Evolutionary conservation across 2,888 invertebrate genomes (phyloP).

Genomic region (Hemaris fuciformis): DNA sequence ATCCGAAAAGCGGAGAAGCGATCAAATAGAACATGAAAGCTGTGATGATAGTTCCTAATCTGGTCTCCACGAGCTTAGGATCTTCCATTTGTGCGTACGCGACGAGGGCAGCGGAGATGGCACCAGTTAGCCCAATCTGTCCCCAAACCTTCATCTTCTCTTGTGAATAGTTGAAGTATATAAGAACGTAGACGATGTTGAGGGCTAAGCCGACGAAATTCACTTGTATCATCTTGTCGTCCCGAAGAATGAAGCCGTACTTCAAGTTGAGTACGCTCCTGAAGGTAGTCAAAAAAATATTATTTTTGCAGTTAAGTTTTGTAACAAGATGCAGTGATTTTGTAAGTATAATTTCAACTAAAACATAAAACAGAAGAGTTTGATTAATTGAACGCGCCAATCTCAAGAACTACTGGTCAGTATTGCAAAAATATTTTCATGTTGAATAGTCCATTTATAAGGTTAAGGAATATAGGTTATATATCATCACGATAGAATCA

Average conservation of each 20-base stretch:
- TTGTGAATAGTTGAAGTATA: conserved; percentile 85
- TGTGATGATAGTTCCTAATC: conserved; percentile 87
- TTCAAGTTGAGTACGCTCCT: conserved; percentile 89
- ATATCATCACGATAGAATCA: too few relatives aligned
- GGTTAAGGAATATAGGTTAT: too few relatives aligned
- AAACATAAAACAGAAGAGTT: too few relatives aligned
- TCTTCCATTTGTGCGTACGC: conserved; percentile 86
- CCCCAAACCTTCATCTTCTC: conserved; percentile 78
- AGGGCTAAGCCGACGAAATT: conserved; percentile 88
- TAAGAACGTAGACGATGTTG: conserved; percentile 84
- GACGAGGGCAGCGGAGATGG: conserved; percentile 81
- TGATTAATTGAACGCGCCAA: too few relatives aligned
- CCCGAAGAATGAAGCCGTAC: conserved; percentile 87
- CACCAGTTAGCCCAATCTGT: conserved; percentile 79
- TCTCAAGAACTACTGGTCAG: too few relatives aligned
- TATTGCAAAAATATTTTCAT: too few relatives aligned
- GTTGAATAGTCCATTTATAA: too few relatives aligned
- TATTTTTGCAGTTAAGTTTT: background rate
- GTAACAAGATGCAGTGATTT: too few relatives aligned
- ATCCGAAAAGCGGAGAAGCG: conserved; percentile 85
- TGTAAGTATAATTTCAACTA: too few relatives aligned
- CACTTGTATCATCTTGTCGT: conserved; percentile 88
- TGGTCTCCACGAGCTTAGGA: conserved; percentile 83
- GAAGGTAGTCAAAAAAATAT: conserved; percentile 32
- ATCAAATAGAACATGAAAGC: conserved; percentile 84